Percentiles rank a stretch among this genome's conserved stretches.
Conservation (phyloP, 2,888 invertebrate genomes). For the Clitarchus hookeri region DNA sequence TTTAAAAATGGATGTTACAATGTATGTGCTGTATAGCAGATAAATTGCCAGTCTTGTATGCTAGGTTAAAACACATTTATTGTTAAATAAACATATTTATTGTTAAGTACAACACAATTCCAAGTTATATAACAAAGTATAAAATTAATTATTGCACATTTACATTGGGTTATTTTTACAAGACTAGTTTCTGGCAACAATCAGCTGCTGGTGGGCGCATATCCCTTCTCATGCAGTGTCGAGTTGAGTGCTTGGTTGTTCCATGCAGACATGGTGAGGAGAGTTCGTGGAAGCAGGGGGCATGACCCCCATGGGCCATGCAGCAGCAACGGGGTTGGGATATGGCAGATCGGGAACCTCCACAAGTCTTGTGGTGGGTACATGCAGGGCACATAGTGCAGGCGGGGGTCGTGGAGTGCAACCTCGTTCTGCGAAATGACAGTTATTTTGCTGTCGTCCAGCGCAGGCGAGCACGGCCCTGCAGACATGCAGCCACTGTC, state of each 20-base stretch:
- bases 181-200: neutral
- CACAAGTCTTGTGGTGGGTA: slow-evolving; percentile 26
- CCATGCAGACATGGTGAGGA: neutral
- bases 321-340: slow-evolving; percentile 22
- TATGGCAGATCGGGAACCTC: slow-evolving; percentile 26
- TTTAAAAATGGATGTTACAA: too few species aligned
- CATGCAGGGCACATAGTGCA: neutral
- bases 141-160: slow-evolving; percentile 7
- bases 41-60: neutral
- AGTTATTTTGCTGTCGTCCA: slow-evolving; percentile 17
- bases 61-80: neutral
- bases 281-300: neutral
- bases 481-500: slow-evolving; percentile 30
- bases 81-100: too few species aligned
- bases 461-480: slow-evolving; percentile 26
- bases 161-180: neutral
- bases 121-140: neutral
- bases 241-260: neutral
- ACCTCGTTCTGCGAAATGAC: neutral
- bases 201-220: neutral
- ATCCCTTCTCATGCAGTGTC: neutral
- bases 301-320: neutral
- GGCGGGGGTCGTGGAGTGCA: neutral
- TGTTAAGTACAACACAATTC: neutral
- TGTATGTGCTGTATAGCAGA: too few species aligned